phyloP scores from a whole-genome alignment of 2,113 vertebrate species.

The Taxidea taxus region DNA sequence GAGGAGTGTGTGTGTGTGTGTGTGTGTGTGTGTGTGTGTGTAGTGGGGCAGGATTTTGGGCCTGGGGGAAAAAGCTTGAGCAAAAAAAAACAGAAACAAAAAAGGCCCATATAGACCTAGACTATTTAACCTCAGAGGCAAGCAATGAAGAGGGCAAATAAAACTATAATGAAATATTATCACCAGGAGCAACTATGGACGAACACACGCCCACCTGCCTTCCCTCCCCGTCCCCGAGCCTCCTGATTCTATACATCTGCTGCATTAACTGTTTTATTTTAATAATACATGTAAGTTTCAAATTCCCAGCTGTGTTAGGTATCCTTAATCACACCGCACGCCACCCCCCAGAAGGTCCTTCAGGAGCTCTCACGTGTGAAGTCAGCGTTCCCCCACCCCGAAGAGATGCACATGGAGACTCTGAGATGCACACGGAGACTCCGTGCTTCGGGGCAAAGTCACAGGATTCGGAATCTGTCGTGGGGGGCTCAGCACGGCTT shows the following conservation, averaged over 20 bases:
- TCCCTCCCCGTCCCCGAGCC: neutral
- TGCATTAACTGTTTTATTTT: neutral
- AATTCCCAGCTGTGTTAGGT: neutral
- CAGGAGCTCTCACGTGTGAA: neutral
- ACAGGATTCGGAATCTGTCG: neutral
- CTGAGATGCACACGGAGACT: neutral
- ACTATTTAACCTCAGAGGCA: neutral
- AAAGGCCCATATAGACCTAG: neutral
- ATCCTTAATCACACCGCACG: no score
- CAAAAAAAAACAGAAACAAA: neutral
- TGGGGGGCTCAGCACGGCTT: rapidly evolving
- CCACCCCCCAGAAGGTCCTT: neutral
- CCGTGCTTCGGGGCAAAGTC: neutral
- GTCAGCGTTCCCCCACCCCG: no score
- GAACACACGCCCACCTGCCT: neutral
- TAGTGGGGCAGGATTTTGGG: neutral
- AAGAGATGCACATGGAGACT: neutral
- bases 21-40: no score
- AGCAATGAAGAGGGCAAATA: neutral
- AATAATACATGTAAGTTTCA: neutral
- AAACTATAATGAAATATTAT: neutral
- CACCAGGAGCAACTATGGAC: neutral
- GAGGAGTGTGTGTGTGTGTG: neutral
- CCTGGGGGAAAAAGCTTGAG: neutral
- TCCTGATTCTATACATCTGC: neutral